A percentile compares a stretch with the other conserved stretches of the same genome.
phyloP scores from a whole-genome alignment of 2,113 vertebrate genomes.

The Eulacestoma nigropectus region DNA sequence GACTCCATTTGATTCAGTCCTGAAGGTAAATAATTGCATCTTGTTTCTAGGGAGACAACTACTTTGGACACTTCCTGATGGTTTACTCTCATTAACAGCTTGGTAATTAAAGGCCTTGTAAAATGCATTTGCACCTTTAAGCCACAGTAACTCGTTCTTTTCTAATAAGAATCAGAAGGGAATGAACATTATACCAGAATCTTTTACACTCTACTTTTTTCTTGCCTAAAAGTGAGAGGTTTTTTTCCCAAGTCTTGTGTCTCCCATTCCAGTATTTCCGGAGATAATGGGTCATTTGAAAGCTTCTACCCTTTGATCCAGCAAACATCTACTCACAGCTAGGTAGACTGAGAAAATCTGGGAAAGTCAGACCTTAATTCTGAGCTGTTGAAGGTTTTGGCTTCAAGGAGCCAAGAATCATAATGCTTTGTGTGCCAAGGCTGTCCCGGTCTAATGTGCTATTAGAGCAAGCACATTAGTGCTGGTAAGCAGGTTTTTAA shows the following conservation, averaged over 20 bases:
- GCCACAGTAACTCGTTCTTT: neutral
- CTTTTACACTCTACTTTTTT: neutral
- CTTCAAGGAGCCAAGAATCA: neutral
- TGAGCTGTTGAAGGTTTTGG: neutral
- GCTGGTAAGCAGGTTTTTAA: conserved; percentile 9
- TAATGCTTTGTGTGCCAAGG: neutral
- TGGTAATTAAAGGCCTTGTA: conserved; percentile 29
- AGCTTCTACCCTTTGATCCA: neutral
- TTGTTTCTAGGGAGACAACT: neutral
- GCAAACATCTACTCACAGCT: neutral
- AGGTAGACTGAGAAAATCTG: neutral
- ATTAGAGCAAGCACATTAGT: neutral
- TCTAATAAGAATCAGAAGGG: neutral
- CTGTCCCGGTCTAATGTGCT: neutral
- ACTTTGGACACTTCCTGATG: neutral
- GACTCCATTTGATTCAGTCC: neutral
- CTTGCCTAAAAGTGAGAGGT: neutral
- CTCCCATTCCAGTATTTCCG: neutral
- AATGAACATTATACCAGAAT: neutral
- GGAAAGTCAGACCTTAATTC: neutral
- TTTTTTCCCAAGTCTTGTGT: neutral
- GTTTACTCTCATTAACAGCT: neutral
- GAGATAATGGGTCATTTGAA: neutral
- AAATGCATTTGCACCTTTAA: conserved; percentile 31
- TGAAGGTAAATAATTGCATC: neutral